Base-by-base conservation (phyloP, 2,797 vertebrate genomes). In the Chelon labrosus region DNA sequence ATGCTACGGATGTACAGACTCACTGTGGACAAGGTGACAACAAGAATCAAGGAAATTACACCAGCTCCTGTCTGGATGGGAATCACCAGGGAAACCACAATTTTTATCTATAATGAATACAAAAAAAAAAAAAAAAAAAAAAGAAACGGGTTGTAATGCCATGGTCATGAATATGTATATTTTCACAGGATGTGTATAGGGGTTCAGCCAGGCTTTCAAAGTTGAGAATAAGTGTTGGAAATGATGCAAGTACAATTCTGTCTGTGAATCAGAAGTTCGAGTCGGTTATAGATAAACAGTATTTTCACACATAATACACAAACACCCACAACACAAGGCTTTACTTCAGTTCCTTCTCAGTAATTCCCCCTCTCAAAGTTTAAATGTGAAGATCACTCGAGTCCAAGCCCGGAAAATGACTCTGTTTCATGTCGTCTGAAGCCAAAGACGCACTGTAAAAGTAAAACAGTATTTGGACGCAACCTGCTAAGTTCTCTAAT, bases 401-500 rank as follows among this genome's bases (percentile, higher is more conserved):
- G 78, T 79, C 70, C 77, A 75, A 77, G 53, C 69, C 60, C 31
- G 12, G 54, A 75, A 67, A 72, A 51, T 16, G 59, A 70, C 74
- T 66, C 59, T n/a, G 65, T 69, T 82, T 86, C 73, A 76, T 77
- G 77, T 87, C 67, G 35, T 88, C 65, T 85, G 64, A 59, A 76
- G 50, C 68, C 31, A 0, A 13, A 61, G 74, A 54, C 65, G 4
- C 27, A 2, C 39, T 44, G 54, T n/a, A 66, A 69, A 72, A 81
- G 73, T 53, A 70, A 84, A 72, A 63, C 70, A 44, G 46, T 55
- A 37, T 81, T 84, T 77, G 66, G 75, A 79, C 44, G 37, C 63
- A 81, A 83, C 87, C 82, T 88, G 83, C 83, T 91, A 83, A 84
- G 71, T 90, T 87, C 77, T 64, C 70, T 85, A 84, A 86, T 76